Conservation (phyloP, 2,797 vertebrate genomes). For the Acridotheres tristis region DNA sequence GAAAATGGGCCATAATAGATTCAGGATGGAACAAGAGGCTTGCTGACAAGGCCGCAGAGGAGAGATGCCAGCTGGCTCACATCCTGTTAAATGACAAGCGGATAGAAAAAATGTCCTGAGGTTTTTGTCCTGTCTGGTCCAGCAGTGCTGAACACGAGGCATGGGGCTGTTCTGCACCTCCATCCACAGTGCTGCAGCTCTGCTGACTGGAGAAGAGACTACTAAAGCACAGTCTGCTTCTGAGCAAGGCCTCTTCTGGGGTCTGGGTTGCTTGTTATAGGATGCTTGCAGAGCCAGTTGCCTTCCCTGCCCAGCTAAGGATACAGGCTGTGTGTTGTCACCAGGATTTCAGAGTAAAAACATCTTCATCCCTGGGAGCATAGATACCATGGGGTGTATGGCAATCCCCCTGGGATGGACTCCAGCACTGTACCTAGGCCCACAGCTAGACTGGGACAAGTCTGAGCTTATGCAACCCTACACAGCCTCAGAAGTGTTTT, state of each 20-base stretch:
- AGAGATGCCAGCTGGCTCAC: background rate
- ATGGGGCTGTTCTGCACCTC: background rate
- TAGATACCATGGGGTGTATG: fast-evolving
- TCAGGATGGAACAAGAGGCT: background rate
- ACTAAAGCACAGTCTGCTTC: background rate
- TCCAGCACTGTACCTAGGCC: background rate
- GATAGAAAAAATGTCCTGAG: background rate
- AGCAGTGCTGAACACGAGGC: background rate
- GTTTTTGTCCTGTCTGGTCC: background rate
- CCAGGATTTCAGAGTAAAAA: background rate
- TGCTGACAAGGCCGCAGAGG: background rate
- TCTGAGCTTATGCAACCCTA: background rate
- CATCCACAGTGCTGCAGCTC: background rate
- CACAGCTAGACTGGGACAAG: background rate
- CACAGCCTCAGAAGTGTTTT: background rate
- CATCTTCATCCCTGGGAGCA: background rate
- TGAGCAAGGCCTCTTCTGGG: background rate
- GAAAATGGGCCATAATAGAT: background rate
- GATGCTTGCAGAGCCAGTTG: background rate
- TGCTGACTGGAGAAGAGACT: background rate
- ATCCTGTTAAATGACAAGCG: background rate
- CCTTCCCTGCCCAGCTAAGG: background rate
- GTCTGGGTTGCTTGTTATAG: background rate
- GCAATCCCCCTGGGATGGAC: background rate
- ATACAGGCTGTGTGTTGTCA: background rate